Evolutionary conservation across 2,113 vertebrate genomes (phyloP).

Genomic region (Falco punctatus): DNA sequence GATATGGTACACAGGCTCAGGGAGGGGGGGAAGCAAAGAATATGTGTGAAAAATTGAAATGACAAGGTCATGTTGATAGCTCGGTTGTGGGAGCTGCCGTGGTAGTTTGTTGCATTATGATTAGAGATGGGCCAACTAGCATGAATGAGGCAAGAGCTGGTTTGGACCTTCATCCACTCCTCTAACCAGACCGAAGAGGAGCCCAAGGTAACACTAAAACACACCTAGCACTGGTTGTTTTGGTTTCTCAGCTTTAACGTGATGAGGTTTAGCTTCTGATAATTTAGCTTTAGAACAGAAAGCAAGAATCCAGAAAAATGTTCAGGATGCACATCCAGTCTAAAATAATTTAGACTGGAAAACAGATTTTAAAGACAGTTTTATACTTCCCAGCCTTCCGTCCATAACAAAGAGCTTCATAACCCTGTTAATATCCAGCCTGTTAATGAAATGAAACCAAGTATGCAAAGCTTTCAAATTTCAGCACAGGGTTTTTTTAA

Average conservation of each 20-base stretch:
- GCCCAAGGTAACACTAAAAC: background rate
- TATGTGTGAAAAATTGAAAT: slow-evolving; percentile 56
- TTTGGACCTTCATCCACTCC: background rate
- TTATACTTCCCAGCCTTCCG: slow-evolving; percentile 38
- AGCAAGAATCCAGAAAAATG: background rate
- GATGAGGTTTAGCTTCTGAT: background rate
- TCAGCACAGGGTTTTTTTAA: background rate
- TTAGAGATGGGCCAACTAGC: slow-evolving; percentile 19
- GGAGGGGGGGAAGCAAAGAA: background rate
- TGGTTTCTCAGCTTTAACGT: background rate
- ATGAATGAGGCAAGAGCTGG: background rate
- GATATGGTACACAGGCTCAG: background rate
- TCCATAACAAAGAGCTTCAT: slow-evolving; percentile 23
- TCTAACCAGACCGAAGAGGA: background rate
- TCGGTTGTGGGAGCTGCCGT: slow-evolving; percentile 23
- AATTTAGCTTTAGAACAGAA: background rate
- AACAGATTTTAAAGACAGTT: slow-evolving; percentile 22
- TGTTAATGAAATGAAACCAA: background rate
- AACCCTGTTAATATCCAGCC: slow-evolving; percentile 17
- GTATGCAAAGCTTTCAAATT: background rate
- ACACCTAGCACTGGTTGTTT: background rate
- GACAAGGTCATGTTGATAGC: slow-evolving; percentile 26
- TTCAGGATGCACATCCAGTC: background rate
- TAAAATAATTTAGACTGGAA: slow-evolving; percentile 22
- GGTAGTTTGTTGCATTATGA: slow-evolving; percentile 1